These are phyloP conservation scores for Schizopygopsis pylzovi DNA, from an alignment of 2,797 vertebrate species.

Conservation along the genomic window DNA sequence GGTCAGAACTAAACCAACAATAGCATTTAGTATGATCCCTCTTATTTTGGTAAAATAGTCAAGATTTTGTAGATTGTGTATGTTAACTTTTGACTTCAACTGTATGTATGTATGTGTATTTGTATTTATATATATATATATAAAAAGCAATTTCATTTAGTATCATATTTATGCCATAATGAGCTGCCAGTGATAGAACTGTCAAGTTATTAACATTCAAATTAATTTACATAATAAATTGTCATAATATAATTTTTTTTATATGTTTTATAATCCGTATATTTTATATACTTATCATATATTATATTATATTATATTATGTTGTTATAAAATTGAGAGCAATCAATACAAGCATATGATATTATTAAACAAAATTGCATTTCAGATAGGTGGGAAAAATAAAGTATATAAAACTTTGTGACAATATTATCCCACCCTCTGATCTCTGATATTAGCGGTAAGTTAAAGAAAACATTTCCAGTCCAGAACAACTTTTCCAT, in stretches of 20 bases:
- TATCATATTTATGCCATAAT: no score
- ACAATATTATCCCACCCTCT: not conserved
- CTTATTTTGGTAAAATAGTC: no score
- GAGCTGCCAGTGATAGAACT: not conserved
- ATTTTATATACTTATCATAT: not conserved
- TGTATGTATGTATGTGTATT: no score
- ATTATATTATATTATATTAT: no score
- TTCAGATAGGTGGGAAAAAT: not conserved
- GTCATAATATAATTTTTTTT: not conserved
- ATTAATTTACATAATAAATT: not conserved
- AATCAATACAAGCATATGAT: not conserved
- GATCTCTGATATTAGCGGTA: not conserved
- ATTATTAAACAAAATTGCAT: not conserved
- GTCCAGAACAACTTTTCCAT: not conserved
- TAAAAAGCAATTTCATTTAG: not conserved
- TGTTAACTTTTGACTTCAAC: no score
- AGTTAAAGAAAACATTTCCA: not conserved
- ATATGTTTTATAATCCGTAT: not conserved
- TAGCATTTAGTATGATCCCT: no score
- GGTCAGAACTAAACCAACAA: no score
- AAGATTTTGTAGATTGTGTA: no score
- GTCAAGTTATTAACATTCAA: not conserved
- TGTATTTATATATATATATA: no score
- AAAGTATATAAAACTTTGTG: not conserved
- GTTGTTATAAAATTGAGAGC: not conserved